A percentile compares a stretch with the other conserved stretches of the same genome.
Evolutionary conservation across 2,888 invertebrate genomes (phyloP).

Genomic region (Microctonus aethiopoides): DNA sequence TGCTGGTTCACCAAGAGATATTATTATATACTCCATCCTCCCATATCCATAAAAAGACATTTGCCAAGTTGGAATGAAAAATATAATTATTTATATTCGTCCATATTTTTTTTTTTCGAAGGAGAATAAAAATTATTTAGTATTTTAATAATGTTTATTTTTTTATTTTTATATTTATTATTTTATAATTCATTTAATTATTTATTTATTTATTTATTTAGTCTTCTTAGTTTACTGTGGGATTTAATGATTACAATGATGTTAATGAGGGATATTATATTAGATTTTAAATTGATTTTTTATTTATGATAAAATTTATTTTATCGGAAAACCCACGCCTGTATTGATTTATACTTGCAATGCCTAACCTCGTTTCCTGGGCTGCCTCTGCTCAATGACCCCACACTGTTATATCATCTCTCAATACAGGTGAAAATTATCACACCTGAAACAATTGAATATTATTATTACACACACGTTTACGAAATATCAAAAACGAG

Average conservation of each 20-base stretch:
- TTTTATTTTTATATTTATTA: no score
- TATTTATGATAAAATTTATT: not conserved
- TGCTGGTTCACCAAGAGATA: not conserved
- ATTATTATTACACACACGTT: not conserved
- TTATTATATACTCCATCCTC: not conserved
- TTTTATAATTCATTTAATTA: no score
- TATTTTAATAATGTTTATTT: no score
- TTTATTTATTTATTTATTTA: no score
- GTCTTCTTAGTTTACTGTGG: no score
- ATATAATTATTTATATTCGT: not conserved
- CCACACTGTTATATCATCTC: not conserved
- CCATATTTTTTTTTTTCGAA: not conserved
- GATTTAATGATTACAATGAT: not conserved
- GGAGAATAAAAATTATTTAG: no score
- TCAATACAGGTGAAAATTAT: not conserved
- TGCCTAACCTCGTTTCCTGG: not conserved
- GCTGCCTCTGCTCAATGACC: conserved; percentile 1
- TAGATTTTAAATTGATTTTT: no score
- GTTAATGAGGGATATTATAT: not conserved
- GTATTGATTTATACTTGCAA: not conserved
- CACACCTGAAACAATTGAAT: not conserved
- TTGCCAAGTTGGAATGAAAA: not conserved
- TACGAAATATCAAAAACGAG: not conserved
- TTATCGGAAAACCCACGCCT: not conserved
- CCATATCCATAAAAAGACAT: not conserved